Percentiles rank a stretch among this genome's conserved stretches.
These are phyloP conservation scores for Netta rufina DNA, from an alignment of 2,797 vertebrate genomes.

Conservation along the genomic window DNA sequence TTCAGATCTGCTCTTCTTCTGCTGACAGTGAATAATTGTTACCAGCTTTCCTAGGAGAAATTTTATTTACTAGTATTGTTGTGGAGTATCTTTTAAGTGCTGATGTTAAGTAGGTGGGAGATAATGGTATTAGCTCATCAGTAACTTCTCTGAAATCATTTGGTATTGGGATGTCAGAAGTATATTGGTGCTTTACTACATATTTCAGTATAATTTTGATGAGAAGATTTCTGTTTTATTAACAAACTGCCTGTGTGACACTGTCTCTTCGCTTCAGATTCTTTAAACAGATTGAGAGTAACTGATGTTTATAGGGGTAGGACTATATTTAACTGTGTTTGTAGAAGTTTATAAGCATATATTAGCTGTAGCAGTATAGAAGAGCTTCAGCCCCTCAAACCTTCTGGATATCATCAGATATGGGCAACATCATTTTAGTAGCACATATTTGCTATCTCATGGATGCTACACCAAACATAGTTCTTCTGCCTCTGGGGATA, in stretches of 20 bases:
- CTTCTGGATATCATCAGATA: neutral
- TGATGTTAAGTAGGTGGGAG: neutral
- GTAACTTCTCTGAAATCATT: neutral
- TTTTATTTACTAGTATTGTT: neutral
- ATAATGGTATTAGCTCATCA: neutral
- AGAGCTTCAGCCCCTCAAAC: neutral
- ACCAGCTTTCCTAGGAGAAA: neutral
- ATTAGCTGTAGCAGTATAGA: neutral
- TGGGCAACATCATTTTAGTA: neutral
- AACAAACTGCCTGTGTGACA: neutral
- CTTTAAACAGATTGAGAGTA: neutral
- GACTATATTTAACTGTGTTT: neutral
- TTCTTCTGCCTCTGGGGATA: neutral
- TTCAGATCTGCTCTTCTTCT: conserved; percentile 20
- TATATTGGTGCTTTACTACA: neutral
- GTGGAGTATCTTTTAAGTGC: neutral
- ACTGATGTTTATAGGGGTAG: neutral
- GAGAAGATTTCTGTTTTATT: neutral
- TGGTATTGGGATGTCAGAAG: neutral
- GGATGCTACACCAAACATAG: neutral
- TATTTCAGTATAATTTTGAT: neutral
- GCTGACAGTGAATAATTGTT: conserved; percentile 3
- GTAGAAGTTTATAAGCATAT: neutral
- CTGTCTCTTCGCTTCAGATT: rapidly evolving
- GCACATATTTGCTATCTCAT: neutral